Conservation (phyloP, 2,797 vertebrate species). For the Pristis pectinata region DNA sequence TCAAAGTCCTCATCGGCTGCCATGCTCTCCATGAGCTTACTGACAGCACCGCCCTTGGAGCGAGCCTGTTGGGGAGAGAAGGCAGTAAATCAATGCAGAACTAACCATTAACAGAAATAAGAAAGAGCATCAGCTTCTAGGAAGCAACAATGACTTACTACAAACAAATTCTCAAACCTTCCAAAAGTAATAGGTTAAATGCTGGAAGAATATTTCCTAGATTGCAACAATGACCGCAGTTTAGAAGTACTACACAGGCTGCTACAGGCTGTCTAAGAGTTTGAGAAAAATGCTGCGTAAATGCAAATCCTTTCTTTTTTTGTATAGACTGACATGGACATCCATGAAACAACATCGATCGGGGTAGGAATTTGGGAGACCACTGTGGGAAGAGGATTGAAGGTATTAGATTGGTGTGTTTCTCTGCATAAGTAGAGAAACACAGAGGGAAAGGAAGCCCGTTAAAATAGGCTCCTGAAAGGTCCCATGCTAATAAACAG, state of each 20-base stretch:
- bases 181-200: background rate
- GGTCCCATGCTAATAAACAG: background rate
- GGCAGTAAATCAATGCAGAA: background rate
- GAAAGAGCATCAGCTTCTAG: background rate
- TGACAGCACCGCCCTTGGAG: conserved; percentile 88
- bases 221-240: background rate
- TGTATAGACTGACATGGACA: background rate
- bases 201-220: background rate
- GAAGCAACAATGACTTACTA: background rate
- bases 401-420: background rate
- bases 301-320: background rate
- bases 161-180: background rate
- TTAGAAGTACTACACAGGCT: background rate
- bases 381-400: background rate
- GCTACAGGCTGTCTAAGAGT: background rate
- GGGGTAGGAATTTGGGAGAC: background rate
- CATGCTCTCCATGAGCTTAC: conserved; percentile 98
- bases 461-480: background rate
- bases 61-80: conserved; percentile 55
- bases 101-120: background rate
- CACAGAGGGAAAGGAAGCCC: background rate
- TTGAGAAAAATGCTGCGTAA: background rate
- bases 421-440: background rate
- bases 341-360: background rate
- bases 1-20: conserved; percentile 96